These are phyloP conservation scores for Maccullochella peelii DNA, from an alignment of 2,113 vertebrate species.

Conservation along the genomic window DNA sequence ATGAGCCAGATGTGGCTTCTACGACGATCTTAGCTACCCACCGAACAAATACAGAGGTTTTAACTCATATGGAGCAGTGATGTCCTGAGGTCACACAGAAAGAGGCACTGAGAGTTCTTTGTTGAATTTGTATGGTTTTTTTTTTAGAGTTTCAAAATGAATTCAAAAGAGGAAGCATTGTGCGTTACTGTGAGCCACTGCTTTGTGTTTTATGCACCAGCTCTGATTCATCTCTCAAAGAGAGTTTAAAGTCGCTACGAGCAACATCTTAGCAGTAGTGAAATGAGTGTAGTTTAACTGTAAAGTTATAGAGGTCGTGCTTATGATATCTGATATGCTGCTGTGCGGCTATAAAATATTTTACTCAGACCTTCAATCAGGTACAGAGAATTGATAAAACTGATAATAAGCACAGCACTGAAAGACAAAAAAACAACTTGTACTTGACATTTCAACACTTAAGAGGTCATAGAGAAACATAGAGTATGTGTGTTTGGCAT, in stretches of 20 bases:
- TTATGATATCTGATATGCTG: conserved; percentile 35
- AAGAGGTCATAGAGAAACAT: background rate
- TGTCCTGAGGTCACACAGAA: conserved; percentile 43
- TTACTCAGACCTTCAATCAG: background rate
- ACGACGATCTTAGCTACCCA: background rate
- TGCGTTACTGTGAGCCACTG: background rate
- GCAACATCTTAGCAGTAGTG: background rate
- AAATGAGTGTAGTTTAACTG: conserved; percentile 21
- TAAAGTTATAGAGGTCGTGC: background rate
- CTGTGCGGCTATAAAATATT: background rate
- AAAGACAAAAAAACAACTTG: conserved; percentile 12
- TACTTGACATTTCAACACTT: background rate
- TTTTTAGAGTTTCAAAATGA: conserved; percentile 10
- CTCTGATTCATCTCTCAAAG: background rate
- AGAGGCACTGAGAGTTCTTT: conserved; percentile 40
- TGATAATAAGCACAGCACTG: background rate
- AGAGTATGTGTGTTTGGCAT: background rate
- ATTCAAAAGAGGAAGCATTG: conserved; percentile 19
- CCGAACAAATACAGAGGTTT: background rate
- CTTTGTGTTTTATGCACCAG: background rate
- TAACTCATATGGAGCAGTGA: conserved; percentile 12
- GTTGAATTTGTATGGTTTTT: background rate
- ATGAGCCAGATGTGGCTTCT: background rate
- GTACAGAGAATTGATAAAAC: background rate
- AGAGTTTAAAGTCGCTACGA: background rate